These are phyloP conservation scores for Halocynthia roretzi DNA, from an alignment of 23 tunicate species.

Conservation along the genomic window DNA sequence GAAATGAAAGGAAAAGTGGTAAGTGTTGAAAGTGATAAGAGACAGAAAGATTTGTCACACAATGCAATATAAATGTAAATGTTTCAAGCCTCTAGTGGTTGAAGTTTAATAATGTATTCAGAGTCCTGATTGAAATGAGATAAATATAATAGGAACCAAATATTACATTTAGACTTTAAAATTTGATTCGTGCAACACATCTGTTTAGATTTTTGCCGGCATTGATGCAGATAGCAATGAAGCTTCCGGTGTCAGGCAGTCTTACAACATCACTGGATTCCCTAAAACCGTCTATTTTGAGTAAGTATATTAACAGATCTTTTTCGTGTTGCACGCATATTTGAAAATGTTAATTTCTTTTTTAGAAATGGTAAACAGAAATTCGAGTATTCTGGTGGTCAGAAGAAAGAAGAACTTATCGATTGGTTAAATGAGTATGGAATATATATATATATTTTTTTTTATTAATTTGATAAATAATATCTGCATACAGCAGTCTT, in stretches of 20 bases:
- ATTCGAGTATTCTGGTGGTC: conserved; percentile 82
- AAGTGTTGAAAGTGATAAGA: conserved; percentile 3
- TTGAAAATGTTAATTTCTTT: conserved; percentile 3
- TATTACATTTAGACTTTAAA: too few relatives aligned
- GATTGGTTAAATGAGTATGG: conserved; percentile 79
- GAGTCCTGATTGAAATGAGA: too few relatives aligned
- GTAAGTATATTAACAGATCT: conserved; percentile 32
- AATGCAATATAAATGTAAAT: not conserved
- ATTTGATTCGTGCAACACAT: not conserved
- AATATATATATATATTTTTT: too few relatives aligned
- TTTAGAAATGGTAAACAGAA: conserved; percentile 67
- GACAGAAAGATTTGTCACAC: not conserved
- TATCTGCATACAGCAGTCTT: too few relatives aligned
- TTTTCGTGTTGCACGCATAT: not conserved
- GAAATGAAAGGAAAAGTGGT: conserved; percentile 90
- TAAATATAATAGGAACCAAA: too few relatives aligned
- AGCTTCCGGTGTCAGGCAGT: conserved; percentile 45
- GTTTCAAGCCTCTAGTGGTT: not conserved
- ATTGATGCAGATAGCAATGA: conserved; percentile 82
- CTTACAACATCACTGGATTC: conserved; percentile 84
- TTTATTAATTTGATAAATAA: too few relatives aligned
- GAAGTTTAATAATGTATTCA: not conserved
- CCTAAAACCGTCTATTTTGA: conserved; percentile 89
- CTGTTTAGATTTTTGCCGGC: conserved; percentile 72
- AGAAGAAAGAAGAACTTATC: conserved; percentile 49